Evolutionary conservation across 2,113 vertebrate genomes (phyloP), one percentile per base, ranked within the genome.

Genomic region (Benitochromis conjunctus): DNA sequence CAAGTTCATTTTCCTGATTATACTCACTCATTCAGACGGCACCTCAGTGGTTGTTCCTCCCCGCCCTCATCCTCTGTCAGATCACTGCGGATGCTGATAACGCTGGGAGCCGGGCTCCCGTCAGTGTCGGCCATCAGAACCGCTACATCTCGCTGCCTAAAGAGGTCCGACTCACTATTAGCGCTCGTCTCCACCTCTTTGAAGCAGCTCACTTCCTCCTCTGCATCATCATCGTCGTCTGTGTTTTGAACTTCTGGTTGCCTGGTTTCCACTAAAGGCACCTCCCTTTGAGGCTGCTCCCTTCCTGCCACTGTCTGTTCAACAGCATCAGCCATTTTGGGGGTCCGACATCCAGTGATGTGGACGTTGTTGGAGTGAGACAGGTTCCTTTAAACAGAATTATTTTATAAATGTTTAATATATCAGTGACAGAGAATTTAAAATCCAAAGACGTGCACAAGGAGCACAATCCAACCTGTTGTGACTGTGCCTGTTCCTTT

Each of bases 21-120:
- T 29, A 81, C 98, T 97, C 94, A 99, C 98, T 95, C 96, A 92
- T 95, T 94, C 24, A 97, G 94, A 0, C 94, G 95, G 89, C 97
- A 98, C 2, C 95, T 93, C 87, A 84, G 97, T 0, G 95, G 89
- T 1, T 93, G 54, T 14, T 97, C 97, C 0, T 97, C 96, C 3
- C 80, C 88, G 2, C 97, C 97, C 18, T 95, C 93, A 2, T 98
- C 98, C 19, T 99, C 98, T 0, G 92, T 94, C 43, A 88, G 77
- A 89, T 99, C 98, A 2, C 98, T 99, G 95, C 96, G 98, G 83
- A 99, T 98, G 92, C 98, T 99, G 94, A 99, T 98, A 21, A 99
- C 97, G 0, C 98, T 99, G 93, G 96, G 95, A 0, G 97, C 94
- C 0, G 98, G 98, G 92, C 99, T 99, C 0, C 98, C 66, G 3